Evolutionary conservation across 2,888 invertebrate genomes (phyloP).

Genomic region (Chironomus riparius): DNA sequence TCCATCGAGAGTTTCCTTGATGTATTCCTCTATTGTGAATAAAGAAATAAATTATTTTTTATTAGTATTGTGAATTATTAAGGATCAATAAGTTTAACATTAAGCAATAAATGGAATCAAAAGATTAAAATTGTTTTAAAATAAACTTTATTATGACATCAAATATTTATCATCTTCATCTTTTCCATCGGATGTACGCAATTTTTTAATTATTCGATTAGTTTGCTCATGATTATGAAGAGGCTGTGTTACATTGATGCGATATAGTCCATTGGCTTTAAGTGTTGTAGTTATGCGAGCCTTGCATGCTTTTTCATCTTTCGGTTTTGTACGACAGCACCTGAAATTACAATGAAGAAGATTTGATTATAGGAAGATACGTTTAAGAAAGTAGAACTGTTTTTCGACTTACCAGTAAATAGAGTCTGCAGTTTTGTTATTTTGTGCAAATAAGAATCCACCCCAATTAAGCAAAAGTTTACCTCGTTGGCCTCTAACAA

Average conservation of each 20-base stretch:
- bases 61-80: background rate
- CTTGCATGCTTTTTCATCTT: conserved; percentile 30
- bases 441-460: conserved; percentile 40
- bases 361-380: too few relatives aligned
- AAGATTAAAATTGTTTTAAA: background rate
- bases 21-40: background rate
- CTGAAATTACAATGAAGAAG: background rate
- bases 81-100: background rate
- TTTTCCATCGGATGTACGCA: background rate
- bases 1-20: background rate
- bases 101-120: background rate
- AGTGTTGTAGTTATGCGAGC: conserved; percentile 35
- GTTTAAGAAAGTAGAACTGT: too few relatives aligned
- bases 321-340: conserved; percentile 38
- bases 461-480: conserved; percentile 36
- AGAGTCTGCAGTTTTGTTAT: conserved; percentile 36
- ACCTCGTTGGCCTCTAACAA: conserved; percentile 39
- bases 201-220: conserved; percentile 33
- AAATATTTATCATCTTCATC: background rate
- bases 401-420: conserved; percentile 35
- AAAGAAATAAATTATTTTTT: background rate
- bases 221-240: conserved; percentile 39
- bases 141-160: background rate
- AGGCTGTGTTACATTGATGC: conserved; percentile 37
- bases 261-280: conserved; percentile 33